Base-by-base conservation (phyloP, 2,113 vertebrate genomes). In the Emydura subglobosa region DNA sequence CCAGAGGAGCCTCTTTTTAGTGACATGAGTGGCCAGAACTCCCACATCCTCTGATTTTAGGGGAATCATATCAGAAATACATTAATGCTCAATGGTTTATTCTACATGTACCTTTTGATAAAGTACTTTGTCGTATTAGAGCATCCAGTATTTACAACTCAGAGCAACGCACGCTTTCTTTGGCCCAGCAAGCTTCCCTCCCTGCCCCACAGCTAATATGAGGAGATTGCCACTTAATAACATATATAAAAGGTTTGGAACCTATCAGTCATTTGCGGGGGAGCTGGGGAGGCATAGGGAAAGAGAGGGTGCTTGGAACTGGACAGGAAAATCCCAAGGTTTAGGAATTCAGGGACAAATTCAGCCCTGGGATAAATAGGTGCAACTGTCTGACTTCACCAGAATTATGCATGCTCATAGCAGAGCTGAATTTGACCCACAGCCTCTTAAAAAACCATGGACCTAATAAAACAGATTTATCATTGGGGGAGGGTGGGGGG, bases 261-360 rank as follows among this genome's bases (percentile, higher is more conserved):
- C 65, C 61, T 29, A 93, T 96, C 95, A 94, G 90, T 95, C 81
- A 95, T 83, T 95, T 74, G 72, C 29, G 82, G 80, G 65, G 85
- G 44, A 54, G 44, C 3, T 10, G 31, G 31, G 31, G 16, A 17
- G 51, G 51, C 13, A 14, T 53, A 14, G 16, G 51, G 51, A 53
- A 91, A 87, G 7, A 9, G n/a, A 22, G 19, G n/a, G 13, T 19
- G 34, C 34, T 21, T 72, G 19, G 19, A 39, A 78, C 6, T 89
- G 95, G 93, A 93, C 95, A 95, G 95, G 96, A 96, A 96, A 96
- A 93, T 87, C 96, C 87, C 93, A 92, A 86, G 94, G 22, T 92
- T 96, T 95, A 89, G 85, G 42, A 82, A 89, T 9, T 85, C 50
- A 86, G 54, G 87, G 87, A 93, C 81, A 85, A 95, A 94, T 54